Base-by-base conservation (phyloP, 2,888 invertebrate genomes). In the Archips xylosteana region DNA sequence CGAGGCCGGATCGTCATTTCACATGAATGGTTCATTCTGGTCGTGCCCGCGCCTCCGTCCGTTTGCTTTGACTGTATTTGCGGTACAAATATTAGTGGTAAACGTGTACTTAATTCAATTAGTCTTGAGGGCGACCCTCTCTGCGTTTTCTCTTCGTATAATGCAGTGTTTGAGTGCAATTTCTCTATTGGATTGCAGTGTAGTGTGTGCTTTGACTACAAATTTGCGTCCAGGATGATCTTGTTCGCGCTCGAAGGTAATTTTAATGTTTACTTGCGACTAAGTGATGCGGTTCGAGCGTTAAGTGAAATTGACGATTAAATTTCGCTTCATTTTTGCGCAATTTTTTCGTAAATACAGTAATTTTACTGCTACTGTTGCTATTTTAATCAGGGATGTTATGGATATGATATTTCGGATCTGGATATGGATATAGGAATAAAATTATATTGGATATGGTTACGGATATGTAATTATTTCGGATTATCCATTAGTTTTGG, bases 101-200 rank as follows among this genome's bases (percentile, higher is more conserved):
- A 68, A 73, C 72, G 62, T 68, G 68, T 68, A 42, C 61, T 57
- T 73, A 75, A 73, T 75, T 73, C 51, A 75, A 72, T 75, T 75
- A 75, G 69, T 65, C 36, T 45, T 13, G 34, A 51, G 32, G 67
- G 74, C 32, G 39, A 74, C 71, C 72, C 75, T 74, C 65, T 65
- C 63, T 42, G 75, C 75, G 79, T 78, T 83, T 82, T 84, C 81
- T 78, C 80, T 69, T 65, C 68, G 66, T 74, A 72, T 76, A 75
- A 77, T 75, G 70, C 75, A 74, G 77, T 78, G 78, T 83, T 85
- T 82, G 81, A 84, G 84, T 83, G 76, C 78, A 80, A 84, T 85
- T 87, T 86, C 83, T 77, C 84, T 79, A 82, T 82, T 84, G 87
- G 84, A 86, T 86, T 85, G 86, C 86, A 84, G 85, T 87, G 87